phyloP scores from a whole-genome alignment of 1,140 invertebrate genomes.

The Atta texana region DNA sequence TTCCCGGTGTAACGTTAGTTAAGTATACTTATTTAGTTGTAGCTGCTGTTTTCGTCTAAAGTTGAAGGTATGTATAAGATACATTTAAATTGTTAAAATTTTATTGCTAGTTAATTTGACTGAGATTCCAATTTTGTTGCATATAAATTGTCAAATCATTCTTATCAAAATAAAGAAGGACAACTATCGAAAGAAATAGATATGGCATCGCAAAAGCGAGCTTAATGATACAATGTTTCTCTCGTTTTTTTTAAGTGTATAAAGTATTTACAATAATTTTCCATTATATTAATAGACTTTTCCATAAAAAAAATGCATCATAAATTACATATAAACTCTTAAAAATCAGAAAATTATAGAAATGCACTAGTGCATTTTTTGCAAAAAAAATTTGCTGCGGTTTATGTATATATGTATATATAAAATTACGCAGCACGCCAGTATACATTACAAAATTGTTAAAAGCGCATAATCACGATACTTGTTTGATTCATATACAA shows the following conservation, averaged over 20 bases:
- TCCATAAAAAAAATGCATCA: slow-evolving; percentile 51
- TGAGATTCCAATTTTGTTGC: slow-evolving; percentile 73
- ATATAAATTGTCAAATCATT: slow-evolving; percentile 43
- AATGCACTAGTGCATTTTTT: slow-evolving; percentile 26
- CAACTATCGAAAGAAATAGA: slow-evolving; percentile 62
- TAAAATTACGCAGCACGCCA: neutral
- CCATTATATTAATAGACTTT: slow-evolving; percentile 62
- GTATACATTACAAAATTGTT: slow-evolving; percentile 16
- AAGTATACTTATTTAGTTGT: slow-evolving; percentile 68
- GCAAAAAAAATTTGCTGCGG: slow-evolving; percentile 12
- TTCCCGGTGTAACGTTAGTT: slow-evolving; percentile 63
- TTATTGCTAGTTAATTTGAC: slow-evolving; percentile 84
- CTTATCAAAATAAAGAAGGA: slow-evolving; percentile 43
- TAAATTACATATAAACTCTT: slow-evolving; percentile 69
- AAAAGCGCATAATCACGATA: slow-evolving; percentile 40
- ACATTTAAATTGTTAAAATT: slow-evolving; percentile 77
- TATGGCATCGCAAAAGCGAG: slow-evolving; percentile 65
- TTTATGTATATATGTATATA: slow-evolving; percentile 3
- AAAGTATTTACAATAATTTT: slow-evolving; percentile 79
- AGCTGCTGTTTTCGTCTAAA: slow-evolving; percentile 71
- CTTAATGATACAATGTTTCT: slow-evolving; percentile 42
- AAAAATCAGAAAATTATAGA: slow-evolving; percentile 64
- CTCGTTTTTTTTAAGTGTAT: slow-evolving; percentile 58
- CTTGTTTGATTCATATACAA: slow-evolving; percentile 40
- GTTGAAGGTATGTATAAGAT: slow-evolving; percentile 72